Evolutionary conservation across 2,113 vertebrate species (phyloP).

Genomic region (Scalopus aquaticus): DNA sequence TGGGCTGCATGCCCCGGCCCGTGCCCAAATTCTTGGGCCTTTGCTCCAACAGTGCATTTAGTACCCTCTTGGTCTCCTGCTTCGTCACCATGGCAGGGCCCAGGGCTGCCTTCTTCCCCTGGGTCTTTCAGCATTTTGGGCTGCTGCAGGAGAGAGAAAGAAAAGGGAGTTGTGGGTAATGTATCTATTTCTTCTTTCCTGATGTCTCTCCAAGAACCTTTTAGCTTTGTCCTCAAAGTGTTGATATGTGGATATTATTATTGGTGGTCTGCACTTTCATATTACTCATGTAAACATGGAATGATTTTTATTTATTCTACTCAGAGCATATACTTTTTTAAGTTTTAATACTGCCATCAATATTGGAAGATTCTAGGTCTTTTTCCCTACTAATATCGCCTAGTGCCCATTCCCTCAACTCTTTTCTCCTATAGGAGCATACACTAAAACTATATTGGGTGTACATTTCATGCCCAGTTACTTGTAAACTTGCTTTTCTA

Average conservation of each 20-base stretch:
- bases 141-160: no score
- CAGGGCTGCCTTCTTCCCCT: no score
- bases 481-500: neutral
- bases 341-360: neutral
- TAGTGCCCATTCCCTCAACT: neutral
- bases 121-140: no score
- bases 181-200: neutral
- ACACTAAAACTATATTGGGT: neutral
- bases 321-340: neutral
- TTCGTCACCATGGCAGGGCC: no score
- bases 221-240: neutral
- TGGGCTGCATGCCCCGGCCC: no score
- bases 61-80: no score
- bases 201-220: neutral
- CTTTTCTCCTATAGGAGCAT: neutral
- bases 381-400: neutral
- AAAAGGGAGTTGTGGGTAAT: no score
- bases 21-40: no score
- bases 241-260: neutral
- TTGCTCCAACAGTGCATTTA: no score
- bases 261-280: neutral
- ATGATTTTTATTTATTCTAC: neutral
- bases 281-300: neutral
- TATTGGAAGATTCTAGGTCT: neutral
- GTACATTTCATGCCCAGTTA: neutral